phyloP scores from a whole-genome alignment of 2,797 vertebrate genomes.

The Urosaurus nigricauda region DNA sequence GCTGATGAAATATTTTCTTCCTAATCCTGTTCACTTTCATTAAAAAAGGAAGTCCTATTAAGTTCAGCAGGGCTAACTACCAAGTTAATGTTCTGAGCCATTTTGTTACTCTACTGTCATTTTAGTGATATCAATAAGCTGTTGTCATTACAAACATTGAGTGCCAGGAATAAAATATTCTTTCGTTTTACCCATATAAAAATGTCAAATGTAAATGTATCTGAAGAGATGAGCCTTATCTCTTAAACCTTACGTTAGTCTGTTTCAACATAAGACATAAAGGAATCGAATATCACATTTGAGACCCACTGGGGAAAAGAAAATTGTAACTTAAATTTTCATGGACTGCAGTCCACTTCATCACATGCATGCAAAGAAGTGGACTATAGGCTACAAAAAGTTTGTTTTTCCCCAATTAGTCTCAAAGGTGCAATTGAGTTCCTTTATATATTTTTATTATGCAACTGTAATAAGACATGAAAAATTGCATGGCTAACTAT shows the following conservation, averaged over 20 bases:
- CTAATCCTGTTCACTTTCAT: neutral
- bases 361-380: too few species aligned
- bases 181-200: constrained; percentile 17
- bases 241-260: too few species aligned
- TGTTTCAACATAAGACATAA: too few species aligned
- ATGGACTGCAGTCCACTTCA: too few species aligned
- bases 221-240: too few species aligned
- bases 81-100: neutral
- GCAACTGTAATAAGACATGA: constrained; percentile 19
- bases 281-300: too few species aligned
- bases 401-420: too few species aligned
- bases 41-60: neutral
- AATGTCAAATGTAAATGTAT: too few species aligned
- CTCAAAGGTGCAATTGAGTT: too few species aligned
- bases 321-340: neutral
- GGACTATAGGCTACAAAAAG: too few species aligned
- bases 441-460: neutral
- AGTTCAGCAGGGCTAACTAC: constrained; percentile 13
- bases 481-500: constrained; percentile 16
- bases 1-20: neutral
- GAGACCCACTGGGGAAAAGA: neutral
- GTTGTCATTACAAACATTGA: constrained; percentile 37
- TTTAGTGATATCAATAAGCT: constrained; percentile 21
- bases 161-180: constrained; percentile 40
- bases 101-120: constrained; percentile 34